Conservation (phyloP, 2,797 vertebrate species). For the Enteromius paludinosus region DNA sequence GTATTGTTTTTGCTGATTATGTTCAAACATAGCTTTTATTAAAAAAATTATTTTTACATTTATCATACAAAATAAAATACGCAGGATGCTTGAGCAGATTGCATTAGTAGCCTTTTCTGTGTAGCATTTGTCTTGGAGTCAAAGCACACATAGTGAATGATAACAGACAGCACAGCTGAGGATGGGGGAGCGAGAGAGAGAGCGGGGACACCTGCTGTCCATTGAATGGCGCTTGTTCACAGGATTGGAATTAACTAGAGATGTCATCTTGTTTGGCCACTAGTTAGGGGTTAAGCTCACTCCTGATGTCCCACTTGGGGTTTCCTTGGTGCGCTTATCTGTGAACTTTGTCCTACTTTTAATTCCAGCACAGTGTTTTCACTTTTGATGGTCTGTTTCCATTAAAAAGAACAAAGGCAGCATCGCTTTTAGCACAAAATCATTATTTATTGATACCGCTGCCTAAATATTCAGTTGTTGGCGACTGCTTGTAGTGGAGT, state of each 20-base stretch:
- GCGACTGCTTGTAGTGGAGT: not conserved
- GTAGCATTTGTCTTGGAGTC: constrained; percentile 18
- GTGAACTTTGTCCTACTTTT: constrained; percentile 42
- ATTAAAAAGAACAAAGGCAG: constrained; percentile 18
- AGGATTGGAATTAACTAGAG: constrained; percentile 53
- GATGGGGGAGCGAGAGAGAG: constrained; percentile 50
- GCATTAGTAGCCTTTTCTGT: constrained; percentile 34
- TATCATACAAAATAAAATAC: not conserved
- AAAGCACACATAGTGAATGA: constrained; percentile 22
- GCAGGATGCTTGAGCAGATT: not conserved
- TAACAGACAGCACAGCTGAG: constrained; percentile 57
- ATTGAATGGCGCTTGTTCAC: constrained; percentile 42
- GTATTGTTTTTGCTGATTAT: too few species aligned
- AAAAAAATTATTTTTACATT: not conserved
- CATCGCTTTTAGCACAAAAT: not conserved
- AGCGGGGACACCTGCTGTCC: constrained; percentile 25
- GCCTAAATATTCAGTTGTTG: constrained; percentile 30
- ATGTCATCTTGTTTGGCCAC: constrained; percentile 46
- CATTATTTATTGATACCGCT: constrained; percentile 39
- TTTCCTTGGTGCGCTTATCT: constrained; percentile 32
- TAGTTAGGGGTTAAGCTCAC: constrained; percentile 50
- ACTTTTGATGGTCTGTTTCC: not conserved
- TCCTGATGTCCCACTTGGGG: constrained; percentile 11
- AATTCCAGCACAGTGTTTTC: constrained; percentile 21
- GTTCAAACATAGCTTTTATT: too few species aligned